Conservation (phyloP, 2,888 invertebrate genomes). For the Synanthedon formicaeformis region DNA sequence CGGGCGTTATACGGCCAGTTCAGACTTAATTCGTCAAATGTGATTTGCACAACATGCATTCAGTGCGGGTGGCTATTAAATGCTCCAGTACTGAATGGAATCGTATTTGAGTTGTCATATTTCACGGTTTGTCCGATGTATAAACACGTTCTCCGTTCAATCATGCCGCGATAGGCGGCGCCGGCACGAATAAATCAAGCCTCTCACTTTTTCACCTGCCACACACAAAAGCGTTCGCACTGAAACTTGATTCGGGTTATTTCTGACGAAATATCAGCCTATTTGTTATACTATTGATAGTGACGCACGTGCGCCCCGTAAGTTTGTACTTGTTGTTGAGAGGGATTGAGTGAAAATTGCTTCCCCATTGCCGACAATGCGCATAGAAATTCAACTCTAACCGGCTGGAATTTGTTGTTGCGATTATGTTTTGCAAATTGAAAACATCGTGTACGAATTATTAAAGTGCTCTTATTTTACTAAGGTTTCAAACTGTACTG, state of each 20-base stretch:
- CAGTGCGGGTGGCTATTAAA: not conserved
- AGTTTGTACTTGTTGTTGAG: slow-evolving; percentile 66
- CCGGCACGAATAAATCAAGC: slow-evolving; percentile 66
- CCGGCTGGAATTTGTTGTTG: not conserved
- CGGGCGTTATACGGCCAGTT: too few relatives aligned
- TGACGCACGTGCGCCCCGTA: slow-evolving; percentile 62
- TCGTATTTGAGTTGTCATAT: slow-evolving; percentile 59
- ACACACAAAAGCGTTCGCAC: slow-evolving; percentile 67
- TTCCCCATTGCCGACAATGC: slow-evolving; percentile 46
- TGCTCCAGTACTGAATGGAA: slow-evolving; percentile 5
- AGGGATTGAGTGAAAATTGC: slow-evolving; percentile 67
- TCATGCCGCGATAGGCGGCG: slow-evolving; percentile 65
- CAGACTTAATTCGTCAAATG: too few relatives aligned
- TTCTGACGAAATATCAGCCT: slow-evolving; percentile 70
- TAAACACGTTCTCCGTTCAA: slow-evolving; percentile 67
- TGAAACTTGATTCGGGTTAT: slow-evolving; percentile 71
- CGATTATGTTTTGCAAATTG: not conserved
- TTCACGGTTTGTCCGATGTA: slow-evolving; percentile 57
- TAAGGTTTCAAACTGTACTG: too few relatives aligned
- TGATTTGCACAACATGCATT: too few relatives aligned
- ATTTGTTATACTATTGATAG: slow-evolving; percentile 70
- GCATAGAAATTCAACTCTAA: slow-evolving; percentile 54
- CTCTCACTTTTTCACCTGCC: slow-evolving; percentile 70
- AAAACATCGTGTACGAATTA: too few relatives aligned
- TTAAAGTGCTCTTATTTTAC: too few relatives aligned